These are phyloP conservation scores for Micronycteris hirsuta DNA, from an alignment of 2,113 vertebrate species.

Conservation along the genomic window DNA sequence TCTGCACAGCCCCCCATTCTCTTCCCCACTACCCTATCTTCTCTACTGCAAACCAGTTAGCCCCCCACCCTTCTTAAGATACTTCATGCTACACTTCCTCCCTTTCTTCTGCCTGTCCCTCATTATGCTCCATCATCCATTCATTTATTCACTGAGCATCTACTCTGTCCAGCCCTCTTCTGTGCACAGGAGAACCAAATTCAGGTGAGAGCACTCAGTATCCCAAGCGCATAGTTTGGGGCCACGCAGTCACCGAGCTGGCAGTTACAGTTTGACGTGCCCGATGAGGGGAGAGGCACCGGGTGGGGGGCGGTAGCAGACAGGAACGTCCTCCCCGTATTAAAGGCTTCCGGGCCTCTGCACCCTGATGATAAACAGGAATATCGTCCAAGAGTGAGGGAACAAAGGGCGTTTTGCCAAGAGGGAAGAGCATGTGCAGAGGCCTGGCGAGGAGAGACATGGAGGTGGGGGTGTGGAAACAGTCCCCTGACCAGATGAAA, in stretches of 20 bases:
- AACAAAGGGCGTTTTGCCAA: not conserved
- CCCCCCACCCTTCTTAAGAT: not conserved
- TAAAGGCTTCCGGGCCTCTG: not conserved
- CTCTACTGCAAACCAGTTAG: not conserved
- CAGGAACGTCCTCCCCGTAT: not conserved
- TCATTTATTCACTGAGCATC: not conserved
- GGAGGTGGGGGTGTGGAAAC: not conserved
- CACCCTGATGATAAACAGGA: not conserved
- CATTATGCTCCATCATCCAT: not conserved
- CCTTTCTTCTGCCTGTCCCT: not conserved
- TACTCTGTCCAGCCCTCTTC: not conserved
- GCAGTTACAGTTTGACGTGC: not conserved
- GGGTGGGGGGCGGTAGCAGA: fast-evolving
- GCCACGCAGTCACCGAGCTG: not conserved
- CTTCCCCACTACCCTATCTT: not conserved
- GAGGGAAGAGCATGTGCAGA: not conserved
- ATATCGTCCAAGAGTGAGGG: not conserved
- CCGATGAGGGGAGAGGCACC: not conserved
- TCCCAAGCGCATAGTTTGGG: not conserved
- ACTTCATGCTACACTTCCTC: not conserved
- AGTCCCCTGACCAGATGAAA: not conserved
- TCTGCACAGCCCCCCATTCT: not conserved
- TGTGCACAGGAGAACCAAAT: not conserved
- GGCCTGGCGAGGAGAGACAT: not conserved
- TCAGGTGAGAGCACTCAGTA: not conserved